These are phyloP conservation scores for Philonicus albiceps DNA, from an alignment of 2,888 invertebrate genomes.

Conservation along the genomic window DNA sequence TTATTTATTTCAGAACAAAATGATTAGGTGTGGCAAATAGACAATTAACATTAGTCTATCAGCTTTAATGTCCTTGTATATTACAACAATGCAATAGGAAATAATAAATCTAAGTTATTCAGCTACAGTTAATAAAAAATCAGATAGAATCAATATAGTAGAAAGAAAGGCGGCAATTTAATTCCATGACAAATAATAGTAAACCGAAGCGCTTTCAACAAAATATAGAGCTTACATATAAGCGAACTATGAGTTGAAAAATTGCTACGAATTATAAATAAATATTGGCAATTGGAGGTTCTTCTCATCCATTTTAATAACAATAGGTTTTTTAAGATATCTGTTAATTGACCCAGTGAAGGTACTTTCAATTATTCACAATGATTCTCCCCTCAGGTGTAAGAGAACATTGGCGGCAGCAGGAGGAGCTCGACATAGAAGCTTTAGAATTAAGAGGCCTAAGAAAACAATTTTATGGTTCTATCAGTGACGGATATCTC, in stretches of 20 bases:
- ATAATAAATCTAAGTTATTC: no score
- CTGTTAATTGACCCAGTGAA: not conserved
- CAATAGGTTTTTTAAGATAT: not conserved
- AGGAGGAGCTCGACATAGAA: not conserved
- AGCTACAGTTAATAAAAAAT: no score
- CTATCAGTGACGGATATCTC: conserved; percentile 9
- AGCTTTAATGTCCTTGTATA: no score
- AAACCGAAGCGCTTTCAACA: no score
- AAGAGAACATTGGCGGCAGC: not conserved
- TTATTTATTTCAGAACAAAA: no score
- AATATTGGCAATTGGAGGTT: not conserved
- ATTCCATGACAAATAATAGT: no score
- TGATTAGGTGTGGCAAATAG: no score
- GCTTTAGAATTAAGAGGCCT: not conserved
- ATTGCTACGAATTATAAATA: not conserved
- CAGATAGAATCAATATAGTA: no score
- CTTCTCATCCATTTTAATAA: not conserved
- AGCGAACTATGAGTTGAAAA: not conserved
- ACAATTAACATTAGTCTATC: no score
- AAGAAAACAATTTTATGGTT: not conserved
- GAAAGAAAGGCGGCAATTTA: no score
- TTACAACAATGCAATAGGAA: no score
- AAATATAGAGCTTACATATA: not conserved
- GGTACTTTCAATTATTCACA: not conserved
- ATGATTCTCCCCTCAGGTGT: not conserved